Conservation (phyloP, 2,888 invertebrate genomes). For the Lasioglossum figueresi region DNA sequence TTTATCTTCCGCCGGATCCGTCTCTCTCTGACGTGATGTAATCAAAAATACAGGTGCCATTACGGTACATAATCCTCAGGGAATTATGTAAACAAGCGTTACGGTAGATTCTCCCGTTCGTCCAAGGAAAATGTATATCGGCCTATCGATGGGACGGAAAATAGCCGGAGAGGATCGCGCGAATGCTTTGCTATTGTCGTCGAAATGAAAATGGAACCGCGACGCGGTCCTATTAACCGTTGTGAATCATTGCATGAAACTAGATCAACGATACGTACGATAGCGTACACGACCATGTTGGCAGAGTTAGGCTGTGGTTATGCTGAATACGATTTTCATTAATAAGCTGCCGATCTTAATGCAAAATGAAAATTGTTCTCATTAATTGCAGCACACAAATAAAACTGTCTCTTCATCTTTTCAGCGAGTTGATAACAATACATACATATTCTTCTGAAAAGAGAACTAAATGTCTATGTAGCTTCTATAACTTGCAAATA, state of each 20-base stretch:
- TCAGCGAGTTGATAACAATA: not conserved
- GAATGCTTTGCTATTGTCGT: not conserved
- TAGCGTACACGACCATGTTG: constrained; percentile 22
- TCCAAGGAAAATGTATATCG: not conserved
- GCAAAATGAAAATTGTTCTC: no score
- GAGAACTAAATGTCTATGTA: no score
- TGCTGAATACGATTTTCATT: not conserved
- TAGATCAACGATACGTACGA: constrained; percentile 60
- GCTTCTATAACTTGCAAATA: no score
- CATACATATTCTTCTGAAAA: no score
- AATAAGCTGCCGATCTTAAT: not conserved
- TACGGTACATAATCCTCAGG: not conserved
- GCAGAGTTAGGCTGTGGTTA: not conserved
- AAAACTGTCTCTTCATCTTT: no score
- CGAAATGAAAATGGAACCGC: not conserved
- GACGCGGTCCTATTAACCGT: not conserved
- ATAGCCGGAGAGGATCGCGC: not conserved
- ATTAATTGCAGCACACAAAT: no score
- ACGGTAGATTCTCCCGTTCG: not conserved
- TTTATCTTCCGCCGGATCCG: constrained; percentile 4
- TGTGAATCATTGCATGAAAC: constrained; percentile 48
- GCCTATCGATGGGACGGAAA: not conserved
- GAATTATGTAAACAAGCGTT: constrained; percentile 4
- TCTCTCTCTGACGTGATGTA: constrained; percentile 34
- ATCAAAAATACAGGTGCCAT: not conserved